Evolutionary conservation across 2,888 invertebrate genomes (phyloP).

Genomic region (Drosophila emarginata): DNA sequence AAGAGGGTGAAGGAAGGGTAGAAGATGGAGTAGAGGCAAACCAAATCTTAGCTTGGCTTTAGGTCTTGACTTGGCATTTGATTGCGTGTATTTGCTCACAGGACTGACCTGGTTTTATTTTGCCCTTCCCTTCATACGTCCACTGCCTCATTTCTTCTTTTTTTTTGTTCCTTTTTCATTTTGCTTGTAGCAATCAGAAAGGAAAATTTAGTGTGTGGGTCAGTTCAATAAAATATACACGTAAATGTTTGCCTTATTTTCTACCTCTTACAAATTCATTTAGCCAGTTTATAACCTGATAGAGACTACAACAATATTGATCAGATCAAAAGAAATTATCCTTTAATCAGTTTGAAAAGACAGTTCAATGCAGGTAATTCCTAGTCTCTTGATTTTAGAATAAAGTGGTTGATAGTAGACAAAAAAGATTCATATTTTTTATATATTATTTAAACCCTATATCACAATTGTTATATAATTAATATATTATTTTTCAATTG

Average conservation of each 20-base stretch:
- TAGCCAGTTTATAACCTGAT: background rate
- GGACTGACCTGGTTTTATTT: conserved; percentile 57
- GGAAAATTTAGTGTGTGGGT: conserved; percentile 50
- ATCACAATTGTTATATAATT: too few relatives aligned
- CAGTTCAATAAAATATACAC: conserved; percentile 63
- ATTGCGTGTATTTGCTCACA: conserved; percentile 52
- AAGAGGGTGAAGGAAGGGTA: conserved; percentile 3
- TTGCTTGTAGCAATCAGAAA: conserved; percentile 58
- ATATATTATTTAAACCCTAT: too few relatives aligned
- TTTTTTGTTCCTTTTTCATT: conserved; percentile 18
- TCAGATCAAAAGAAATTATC: background rate
- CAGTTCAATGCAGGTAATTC: background rate
- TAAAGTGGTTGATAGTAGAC: background rate
- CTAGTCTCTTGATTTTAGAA: background rate
- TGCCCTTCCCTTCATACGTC: conserved; percentile 13
- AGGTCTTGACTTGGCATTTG: conserved; percentile 43
- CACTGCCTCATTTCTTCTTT: background rate
- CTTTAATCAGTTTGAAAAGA: background rate
- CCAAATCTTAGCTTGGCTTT: conserved; percentile 33
- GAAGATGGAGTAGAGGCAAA: conserved; percentile 21
- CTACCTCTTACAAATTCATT: background rate
- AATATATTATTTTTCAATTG: too few relatives aligned
- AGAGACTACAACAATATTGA: background rate
- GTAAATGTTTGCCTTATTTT: conserved; percentile 28
- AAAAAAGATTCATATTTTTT: too few relatives aligned